Evolutionary conservation across 2,888 invertebrate genomes (phyloP).

Genomic region (Phyto melanocephala): DNA sequence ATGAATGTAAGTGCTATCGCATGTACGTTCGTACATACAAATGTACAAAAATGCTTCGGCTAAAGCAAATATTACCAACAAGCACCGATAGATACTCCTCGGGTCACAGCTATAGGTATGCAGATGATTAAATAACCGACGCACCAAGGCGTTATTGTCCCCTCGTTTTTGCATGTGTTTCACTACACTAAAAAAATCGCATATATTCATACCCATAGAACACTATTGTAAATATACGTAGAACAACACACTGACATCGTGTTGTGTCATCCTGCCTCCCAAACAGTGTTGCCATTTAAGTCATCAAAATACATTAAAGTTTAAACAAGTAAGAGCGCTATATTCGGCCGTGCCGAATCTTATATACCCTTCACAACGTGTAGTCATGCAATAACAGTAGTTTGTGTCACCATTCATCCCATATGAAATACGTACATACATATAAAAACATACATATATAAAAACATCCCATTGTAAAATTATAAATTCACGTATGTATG

Average conservation of each 20-base stretch:
- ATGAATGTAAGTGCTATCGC: constrained; percentile 23
- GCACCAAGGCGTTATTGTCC: constrained; percentile 55
- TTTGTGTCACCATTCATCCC: too few relatives aligned
- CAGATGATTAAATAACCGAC: constrained; percentile 70
- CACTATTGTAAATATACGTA: not conserved
- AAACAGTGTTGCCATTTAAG: constrained; percentile 42
- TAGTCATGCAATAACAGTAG: too few relatives aligned
- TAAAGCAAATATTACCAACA: constrained; percentile 61
- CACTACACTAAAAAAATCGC: not conserved
- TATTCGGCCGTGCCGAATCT: too few relatives aligned
- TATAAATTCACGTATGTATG: too few relatives aligned
- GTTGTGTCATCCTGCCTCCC: constrained; percentile 33
- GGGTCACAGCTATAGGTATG: constrained; percentile 70
- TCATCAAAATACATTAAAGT: too few relatives aligned
- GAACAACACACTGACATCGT: constrained; percentile 1
- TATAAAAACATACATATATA: too few relatives aligned
- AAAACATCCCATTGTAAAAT: too few relatives aligned
- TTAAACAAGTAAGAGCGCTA: too few relatives aligned
- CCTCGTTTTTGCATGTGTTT: constrained; percentile 27
- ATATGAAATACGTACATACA: too few relatives aligned
- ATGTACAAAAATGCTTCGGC: constrained; percentile 47
- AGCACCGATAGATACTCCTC: constrained; percentile 70
- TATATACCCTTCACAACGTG: too few relatives aligned
- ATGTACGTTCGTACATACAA: not conserved
- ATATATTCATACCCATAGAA: not conserved